Evolutionary conservation across 2,113 vertebrate genomes (phyloP).

Genomic region (Gobius niger): DNA sequence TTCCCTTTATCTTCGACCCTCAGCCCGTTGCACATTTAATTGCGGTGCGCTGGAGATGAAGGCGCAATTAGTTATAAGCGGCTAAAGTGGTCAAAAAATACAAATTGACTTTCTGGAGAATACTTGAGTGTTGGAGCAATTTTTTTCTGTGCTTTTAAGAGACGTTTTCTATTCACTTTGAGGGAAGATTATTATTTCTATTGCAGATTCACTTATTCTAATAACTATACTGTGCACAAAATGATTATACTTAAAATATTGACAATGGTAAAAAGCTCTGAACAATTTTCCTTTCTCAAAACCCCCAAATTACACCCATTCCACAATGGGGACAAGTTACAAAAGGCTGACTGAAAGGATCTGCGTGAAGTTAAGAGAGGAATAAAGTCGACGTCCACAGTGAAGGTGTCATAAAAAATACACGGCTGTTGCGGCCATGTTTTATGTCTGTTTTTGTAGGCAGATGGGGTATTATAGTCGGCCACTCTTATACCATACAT

Average conservation of each 20-base stretch:
- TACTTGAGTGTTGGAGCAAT: slow-evolving; percentile 3
- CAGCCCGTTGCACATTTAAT: slow-evolving; percentile 59
- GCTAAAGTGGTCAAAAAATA: slow-evolving; percentile 29
- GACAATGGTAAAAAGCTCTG: background rate
- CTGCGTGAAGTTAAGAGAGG: background rate
- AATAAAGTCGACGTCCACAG: too few species aligned
- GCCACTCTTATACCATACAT: too few species aligned
- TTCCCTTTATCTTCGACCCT: slow-evolving; percentile 61
- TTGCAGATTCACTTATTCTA: background rate
- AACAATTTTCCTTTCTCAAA: background rate
- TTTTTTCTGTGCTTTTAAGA: slow-evolving; percentile 6
- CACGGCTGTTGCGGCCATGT: too few species aligned
- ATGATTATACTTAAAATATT: background rate
- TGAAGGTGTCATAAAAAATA: too few species aligned
- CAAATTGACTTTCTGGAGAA: slow-evolving; percentile 33
- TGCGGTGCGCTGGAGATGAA: slow-evolving; percentile 48
- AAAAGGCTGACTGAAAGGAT: background rate
- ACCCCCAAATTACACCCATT: background rate
- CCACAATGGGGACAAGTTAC: background rate
- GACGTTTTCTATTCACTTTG: background rate
- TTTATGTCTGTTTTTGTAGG: too few species aligned
- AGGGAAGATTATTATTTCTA: background rate
- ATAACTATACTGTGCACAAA: background rate
- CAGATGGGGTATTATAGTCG: too few species aligned
- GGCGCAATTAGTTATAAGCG: slow-evolving; percentile 44